Base-by-base conservation (phyloP, 2,113 vertebrate genomes). In the Phaethornis superciliosus region DNA sequence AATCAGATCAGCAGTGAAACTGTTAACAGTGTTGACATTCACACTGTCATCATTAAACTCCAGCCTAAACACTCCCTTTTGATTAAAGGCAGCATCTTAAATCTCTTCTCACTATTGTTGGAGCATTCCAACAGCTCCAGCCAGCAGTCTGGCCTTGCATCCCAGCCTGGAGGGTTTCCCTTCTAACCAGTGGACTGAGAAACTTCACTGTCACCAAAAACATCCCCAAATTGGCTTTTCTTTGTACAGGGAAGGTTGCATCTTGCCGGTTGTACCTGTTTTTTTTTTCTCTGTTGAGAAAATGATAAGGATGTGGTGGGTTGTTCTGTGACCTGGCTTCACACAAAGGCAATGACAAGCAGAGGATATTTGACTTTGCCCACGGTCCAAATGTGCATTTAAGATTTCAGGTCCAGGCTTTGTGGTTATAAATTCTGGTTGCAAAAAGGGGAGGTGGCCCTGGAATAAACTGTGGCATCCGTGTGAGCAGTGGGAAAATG, bases 1-100 rank as follows among this genome's bases (percentile, higher is more conserved):
- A 90, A 91, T 91, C 91, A 85, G 68, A 74, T 95, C 87, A 96
- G 93, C 93, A 91, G 87, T 69, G 94, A 96, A 94, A 86, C 82
- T 92, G 90, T 94, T 95, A 96, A 96, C 93, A 83, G 1, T 56
- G 79, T 91, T 95, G 93, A 88, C 89, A 78, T 95, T 93, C 81
- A 80, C 71, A 59, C 20, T 93, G 78, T 94, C 84, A 74, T 91
- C 90, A 62, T 97, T 89, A 89, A 85, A 80, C 69, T 92, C 68
- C 65, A 93, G 76, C 70, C 76, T 90, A 77, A 94, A 96, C 83
- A 87, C 83, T 75, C 85, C 40, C 30, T 92, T 95, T 90, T 91
- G 81, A 93, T 95, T 95, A 96, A 93, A 90, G 90, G n/a, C 93
- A 84, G 28, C 65, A 72, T 93, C 82, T 91, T 90, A 88, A 90